Base-by-base conservation (phyloP, 2,888 invertebrate species). In the Beris chalybata region DNA sequence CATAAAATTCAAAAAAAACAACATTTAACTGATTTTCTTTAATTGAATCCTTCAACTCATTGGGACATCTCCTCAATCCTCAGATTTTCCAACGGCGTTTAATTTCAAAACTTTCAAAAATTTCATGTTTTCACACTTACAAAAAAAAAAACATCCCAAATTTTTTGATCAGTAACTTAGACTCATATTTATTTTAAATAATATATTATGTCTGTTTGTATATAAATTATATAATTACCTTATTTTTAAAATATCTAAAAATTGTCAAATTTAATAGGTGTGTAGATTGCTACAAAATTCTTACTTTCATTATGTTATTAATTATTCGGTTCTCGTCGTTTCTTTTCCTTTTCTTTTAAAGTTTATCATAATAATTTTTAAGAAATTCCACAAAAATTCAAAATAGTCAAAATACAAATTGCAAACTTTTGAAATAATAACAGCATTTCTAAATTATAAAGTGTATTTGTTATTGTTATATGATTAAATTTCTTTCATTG, bases 251-350 rank as follows among this genome's bases (percentile, higher is more conserved):
- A 52, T 52, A 61, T 61, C 43, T 52, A 61, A 61, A 61, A 50
- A 61, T 61, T 61, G 50, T 31, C 52, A 31, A 61, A 61, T 52
- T 61, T 61, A 61, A 61, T 61, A 61, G 29, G 61, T 61, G 61
- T 61, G 50, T 61, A 61, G 50, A 61, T 50, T 61, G 61, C 61
- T 61, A 61, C 61, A 61, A 61, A 61, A 61, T 38, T 38, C 30
- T 50, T 55, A 45, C 54, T 64, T 13, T 64, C 44, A 59, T 59
- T 22, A 32, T 47, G 31, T 52, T 64, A 47, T 45, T 47, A 30
- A 64, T 64, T 13, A 12, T 48, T 22, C 22, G 22, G 22, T 22
- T 22, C 22, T 22, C 11, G 30, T 11, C 12, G 30, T 52, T 15
- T 29, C 30, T 1, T 13, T 15, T 13, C 5, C 15, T 29, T 52